These are phyloP conservation scores for Montifringilla adamsi DNA, from an alignment of 2,113 vertebrate genomes.

Conservation along the genomic window DNA sequence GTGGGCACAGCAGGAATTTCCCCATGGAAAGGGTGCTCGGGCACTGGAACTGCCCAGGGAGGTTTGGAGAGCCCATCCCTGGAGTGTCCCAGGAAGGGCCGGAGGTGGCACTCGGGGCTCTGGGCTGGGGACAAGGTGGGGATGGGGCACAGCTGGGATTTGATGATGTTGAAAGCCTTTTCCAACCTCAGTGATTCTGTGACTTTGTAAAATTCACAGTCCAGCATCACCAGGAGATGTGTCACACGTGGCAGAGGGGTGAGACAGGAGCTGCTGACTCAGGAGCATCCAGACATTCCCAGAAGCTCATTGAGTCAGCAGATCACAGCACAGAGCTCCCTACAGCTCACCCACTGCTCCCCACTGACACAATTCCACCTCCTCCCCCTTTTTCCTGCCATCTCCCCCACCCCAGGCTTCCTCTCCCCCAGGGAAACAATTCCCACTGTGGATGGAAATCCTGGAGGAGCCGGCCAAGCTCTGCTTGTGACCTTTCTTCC, in stretches of 20 bases:
- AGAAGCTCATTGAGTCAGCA: neutral
- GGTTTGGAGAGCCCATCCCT: neutral
- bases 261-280: neutral
- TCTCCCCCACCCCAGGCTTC: neutral
- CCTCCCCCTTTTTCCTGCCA: neutral
- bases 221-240: neutral
- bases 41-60: neutral
- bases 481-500: neutral
- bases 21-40: neutral
- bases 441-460: neutral
- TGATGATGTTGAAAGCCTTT: neutral
- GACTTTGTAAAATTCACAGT: neutral
- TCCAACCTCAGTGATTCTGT: neutral
- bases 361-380: neutral
- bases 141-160: accelerated
- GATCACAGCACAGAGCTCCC: neutral
- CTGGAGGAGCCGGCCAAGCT: neutral
- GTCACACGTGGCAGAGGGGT: neutral
- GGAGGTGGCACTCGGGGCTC: neutral
- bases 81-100: neutral
- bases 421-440: neutral
- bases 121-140: neutral
- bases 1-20: neutral
- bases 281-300: neutral
- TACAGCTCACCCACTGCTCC: neutral